Conservation (phyloP, 1,140 invertebrate species). For the Bombus superbus region DNA sequence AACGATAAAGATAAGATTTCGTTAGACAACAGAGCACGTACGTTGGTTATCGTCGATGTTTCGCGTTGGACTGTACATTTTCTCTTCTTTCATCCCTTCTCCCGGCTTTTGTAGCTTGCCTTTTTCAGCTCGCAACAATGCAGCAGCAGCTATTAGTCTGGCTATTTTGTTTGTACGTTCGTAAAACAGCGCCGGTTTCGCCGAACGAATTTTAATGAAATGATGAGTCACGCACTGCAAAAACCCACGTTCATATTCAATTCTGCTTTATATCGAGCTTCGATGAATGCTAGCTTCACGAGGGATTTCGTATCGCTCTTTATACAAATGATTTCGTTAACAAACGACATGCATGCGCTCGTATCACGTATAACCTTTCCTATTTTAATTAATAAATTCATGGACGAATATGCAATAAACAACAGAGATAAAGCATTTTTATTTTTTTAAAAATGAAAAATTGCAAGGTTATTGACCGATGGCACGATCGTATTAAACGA, state of each 20-base stretch:
- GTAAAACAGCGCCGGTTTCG: conserved; percentile 52
- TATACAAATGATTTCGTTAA: conserved; percentile 57
- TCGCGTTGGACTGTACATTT: conserved; percentile 36
- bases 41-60: conserved; percentile 63
- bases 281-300: conserved; percentile 44
- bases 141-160: conserved; percentile 52
- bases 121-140: conserved; percentile 28
- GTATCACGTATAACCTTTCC: too few relatives aligned
- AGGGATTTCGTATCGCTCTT: conserved; percentile 46
- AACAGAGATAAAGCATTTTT: neutral
- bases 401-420: neutral
- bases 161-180: conserved; percentile 55
- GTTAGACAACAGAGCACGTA: conserved; percentile 62
- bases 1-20: conserved; percentile 55
- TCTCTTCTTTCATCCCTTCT: conserved; percentile 27
- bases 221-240: conserved; percentile 47
- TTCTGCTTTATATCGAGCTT: conserved; percentile 51
- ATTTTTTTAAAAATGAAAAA: neutral
- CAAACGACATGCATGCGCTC: conserved; percentile 42
- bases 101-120: neutral
- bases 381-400: neutral
- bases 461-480: neutral
- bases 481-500: neutral
- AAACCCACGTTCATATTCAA: conserved; percentile 56
- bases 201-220: conserved; percentile 65